Base-by-base conservation (phyloP, 2,888 invertebrate species). In the Lasiommata megera region DNA sequence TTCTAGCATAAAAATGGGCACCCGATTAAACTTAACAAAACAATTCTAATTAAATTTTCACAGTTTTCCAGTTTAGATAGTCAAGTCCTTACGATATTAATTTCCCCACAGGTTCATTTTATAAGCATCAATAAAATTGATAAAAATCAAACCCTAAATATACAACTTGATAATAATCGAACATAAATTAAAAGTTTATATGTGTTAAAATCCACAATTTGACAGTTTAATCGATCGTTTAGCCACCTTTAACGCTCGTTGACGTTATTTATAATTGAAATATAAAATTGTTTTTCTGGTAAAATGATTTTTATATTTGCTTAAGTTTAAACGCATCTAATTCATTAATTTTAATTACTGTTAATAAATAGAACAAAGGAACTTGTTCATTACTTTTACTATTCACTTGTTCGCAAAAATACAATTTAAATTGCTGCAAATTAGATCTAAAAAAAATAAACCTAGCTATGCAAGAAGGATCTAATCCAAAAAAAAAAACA, bases 211-310 rank as follows among this genome's bases (percentile, higher is more conserved):
- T 40, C 48, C 18, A 43, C 55, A 56, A 56, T 48, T 23, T 34
- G 48, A 52, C 56, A 60, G 29, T 53, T 60, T 60, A 56, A 48
- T 37, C 34, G 37, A 18, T 48, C 60, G 55, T 60, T 57, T 56
- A 53, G 47, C 31, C 40, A 48, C 38, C 53, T 60, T 63, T 58
- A 54, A 58, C 41, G 55, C 57, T 29, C 59, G 61, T 57, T 63
- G 56, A 55, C 52, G 52, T 59, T 53, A 59, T 61, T 63, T 63
- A 63, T 56, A 46, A 23, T 36, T 18, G 44, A 53, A 46, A 57
- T 63, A 61, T 59, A 61, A 60, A 56, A n/a, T n/a, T n/a, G n/a
- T n/a, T n/a, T n/a, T n/a, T n/a, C n/a, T n/a, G n/a, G n/a, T n/a
- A n/a, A n/a, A n/a, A 23, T 2, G 2, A 23, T 23, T 23, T 23